A percentile compares a stretch with the other conserved stretches of the same genome.
Evolutionary conservation across 2,888 invertebrate genomes (phyloP).

Genomic region (Rosalia funebris): DNA sequence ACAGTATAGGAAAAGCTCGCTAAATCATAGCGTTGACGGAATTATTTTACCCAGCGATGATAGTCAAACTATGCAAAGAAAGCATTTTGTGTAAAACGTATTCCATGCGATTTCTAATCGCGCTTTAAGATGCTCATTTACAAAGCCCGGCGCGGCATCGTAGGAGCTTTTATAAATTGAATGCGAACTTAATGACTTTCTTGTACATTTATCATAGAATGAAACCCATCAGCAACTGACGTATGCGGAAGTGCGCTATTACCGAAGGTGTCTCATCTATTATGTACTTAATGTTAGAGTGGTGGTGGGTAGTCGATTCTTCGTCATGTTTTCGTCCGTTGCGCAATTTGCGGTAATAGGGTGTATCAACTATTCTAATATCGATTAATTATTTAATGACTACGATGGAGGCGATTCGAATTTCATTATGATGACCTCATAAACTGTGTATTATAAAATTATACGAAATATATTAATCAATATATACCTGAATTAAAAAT

Average conservation of each 20-base stretch:
- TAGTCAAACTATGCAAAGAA: too few relatives aligned
- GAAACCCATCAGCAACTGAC: conserved; percentile 1
- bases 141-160: not conserved
- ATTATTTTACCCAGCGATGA: too few relatives aligned
- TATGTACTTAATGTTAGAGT: not conserved
- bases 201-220: not conserved
- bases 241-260: not conserved
- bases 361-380: too few relatives aligned
- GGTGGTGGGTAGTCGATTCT: not conserved
- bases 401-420: too few relatives aligned
- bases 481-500: too few relatives aligned
- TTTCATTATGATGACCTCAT: too few relatives aligned
- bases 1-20: too few relatives aligned
- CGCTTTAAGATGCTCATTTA: not conserved
- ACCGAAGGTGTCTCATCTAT: conserved; percentile 2
- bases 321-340: not conserved
- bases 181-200: not conserved
- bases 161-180: conserved; percentile 1
- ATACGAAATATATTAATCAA: too few relatives aligned
- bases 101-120: not conserved
- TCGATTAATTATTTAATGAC: too few relatives aligned
- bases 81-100: too few relatives aligned
- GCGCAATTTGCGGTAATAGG: not conserved
- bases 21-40: too few relatives aligned
- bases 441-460: too few relatives aligned